Evolutionary conservation across 2,888 invertebrate genomes (phyloP).

Genomic region (Cataglyphis albicans): DNA sequence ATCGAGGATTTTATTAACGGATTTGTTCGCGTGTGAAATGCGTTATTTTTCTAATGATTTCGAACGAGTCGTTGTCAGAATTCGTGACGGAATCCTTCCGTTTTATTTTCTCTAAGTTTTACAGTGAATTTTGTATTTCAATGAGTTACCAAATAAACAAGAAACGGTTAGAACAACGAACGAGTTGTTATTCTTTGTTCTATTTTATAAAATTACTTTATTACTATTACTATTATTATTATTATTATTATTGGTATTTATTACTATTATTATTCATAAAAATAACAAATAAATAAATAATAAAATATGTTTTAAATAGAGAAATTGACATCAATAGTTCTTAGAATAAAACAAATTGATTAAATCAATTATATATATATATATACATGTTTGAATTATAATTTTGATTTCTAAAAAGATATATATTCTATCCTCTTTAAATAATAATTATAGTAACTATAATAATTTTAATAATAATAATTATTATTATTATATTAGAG

Average conservation of each 20-base stretch:
- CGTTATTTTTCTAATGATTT: constrained; percentile 85
- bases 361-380: neutral
- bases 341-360: neutral
- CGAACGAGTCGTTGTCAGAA: constrained; percentile 40
- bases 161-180: constrained; percentile 80
- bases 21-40: constrained; percentile 78
- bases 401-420: neutral
- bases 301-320: neutral
- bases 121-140: constrained; percentile 77
- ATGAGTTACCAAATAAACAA: constrained; percentile 85
- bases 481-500: too few species aligned
- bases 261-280: neutral
- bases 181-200: constrained; percentile 34
- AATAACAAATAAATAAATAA: neutral
- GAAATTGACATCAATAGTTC: neutral
- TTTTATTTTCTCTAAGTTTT: constrained; percentile 72
- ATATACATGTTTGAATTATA: neutral
- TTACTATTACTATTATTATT: neutral
- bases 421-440: neutral
- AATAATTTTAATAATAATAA: too few species aligned
- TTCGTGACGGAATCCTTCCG: constrained; percentile 61
- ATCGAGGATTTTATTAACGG: constrained; percentile 68
- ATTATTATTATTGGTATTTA: neutral
- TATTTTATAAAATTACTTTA: neutral
- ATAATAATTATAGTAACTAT: too few species aligned